These are phyloP conservation scores for Hipposideros larvatus DNA, from an alignment of 2,797 vertebrate species.

Conservation along the genomic window DNA sequence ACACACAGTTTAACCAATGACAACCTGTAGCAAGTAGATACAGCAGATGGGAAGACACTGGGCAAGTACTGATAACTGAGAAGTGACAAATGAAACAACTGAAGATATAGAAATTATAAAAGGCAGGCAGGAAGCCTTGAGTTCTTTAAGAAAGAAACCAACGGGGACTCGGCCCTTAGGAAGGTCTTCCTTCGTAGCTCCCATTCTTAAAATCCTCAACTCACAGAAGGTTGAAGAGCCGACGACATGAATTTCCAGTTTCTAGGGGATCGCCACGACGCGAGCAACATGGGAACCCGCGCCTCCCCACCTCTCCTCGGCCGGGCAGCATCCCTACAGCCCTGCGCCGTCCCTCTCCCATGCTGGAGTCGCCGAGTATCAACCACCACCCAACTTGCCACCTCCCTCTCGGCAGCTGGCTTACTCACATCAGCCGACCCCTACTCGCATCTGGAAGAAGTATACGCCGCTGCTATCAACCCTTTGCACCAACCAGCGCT, in stretches of 20 bases:
- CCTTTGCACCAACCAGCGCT: constrained; percentile 93
- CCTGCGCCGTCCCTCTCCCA: constrained; percentile 96
- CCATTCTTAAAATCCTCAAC: background rate
- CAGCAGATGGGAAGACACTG: background rate
- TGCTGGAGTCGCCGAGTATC: constrained; percentile 95
- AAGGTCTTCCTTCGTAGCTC: background rate
- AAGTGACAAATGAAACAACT: background rate
- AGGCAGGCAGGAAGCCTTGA: background rate
- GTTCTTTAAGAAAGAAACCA: background rate
- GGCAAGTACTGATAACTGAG: background rate
- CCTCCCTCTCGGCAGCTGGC: constrained; percentile 97
- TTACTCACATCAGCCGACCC: constrained; percentile 95
- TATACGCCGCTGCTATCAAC: constrained; percentile 96
- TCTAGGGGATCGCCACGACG: constrained; percentile 93
- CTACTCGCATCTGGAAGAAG: constrained; percentile 96
- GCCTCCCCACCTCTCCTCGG: constrained; percentile 96
- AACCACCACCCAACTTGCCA: constrained; percentile 97
- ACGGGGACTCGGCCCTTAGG: constrained; percentile 63
- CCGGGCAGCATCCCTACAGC: constrained; percentile 97
- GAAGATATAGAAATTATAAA: background rate
- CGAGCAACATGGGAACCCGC: constrained; percentile 95
- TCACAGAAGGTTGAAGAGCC: background rate
- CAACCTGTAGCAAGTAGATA: background rate
- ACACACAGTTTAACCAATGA: background rate
- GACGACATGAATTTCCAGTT: constrained; percentile 78